Conservation (phyloP, 2,888 invertebrate species). For the Drosophila parthenogenetica region DNA sequence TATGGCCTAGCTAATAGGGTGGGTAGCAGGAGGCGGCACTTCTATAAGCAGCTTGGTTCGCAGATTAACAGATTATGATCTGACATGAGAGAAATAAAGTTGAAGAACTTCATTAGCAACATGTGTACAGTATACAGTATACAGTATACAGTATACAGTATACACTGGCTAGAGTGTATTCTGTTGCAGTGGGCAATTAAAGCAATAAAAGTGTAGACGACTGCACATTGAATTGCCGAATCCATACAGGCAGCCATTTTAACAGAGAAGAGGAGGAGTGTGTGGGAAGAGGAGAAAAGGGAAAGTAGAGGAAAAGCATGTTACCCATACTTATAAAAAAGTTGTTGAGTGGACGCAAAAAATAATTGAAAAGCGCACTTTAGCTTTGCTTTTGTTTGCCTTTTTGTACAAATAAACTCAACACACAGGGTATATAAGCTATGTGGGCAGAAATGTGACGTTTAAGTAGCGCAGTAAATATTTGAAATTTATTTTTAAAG, state of each 20-base stretch:
- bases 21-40: not conserved
- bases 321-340: constrained; percentile 47
- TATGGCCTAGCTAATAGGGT: constrained; percentile 33
- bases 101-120: constrained; percentile 79
- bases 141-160: constrained; percentile 46
- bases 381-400: constrained; percentile 42
- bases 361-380: constrained; percentile 76
- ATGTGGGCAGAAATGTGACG: not conserved
- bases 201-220: constrained; percentile 75
- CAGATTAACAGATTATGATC: constrained; percentile 80
- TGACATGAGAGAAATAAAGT: constrained; percentile 69
- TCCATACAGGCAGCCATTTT: constrained; percentile 39
- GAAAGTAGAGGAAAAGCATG: no score
- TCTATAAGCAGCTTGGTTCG: constrained; percentile 53
- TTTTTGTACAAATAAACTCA: constrained; percentile 39
- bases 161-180: constrained; percentile 38
- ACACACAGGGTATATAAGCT: constrained; percentile 5
- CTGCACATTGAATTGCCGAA: constrained; percentile 64
- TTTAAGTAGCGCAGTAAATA: not conserved
- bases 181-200: constrained; percentile 76
- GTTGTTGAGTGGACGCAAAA: constrained; percentile 66
- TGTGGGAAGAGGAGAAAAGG: no score
- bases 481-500: no score
- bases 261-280: constrained; percentile 3
- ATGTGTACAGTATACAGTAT: constrained; percentile 55